A percentile compares a stretch with the other conserved stretches of the same genome.
phyloP scores from a whole-genome alignment of 30 jellyfish, hydroid and myxozoan genomes.

The Sanderia malayensis region DNA sequence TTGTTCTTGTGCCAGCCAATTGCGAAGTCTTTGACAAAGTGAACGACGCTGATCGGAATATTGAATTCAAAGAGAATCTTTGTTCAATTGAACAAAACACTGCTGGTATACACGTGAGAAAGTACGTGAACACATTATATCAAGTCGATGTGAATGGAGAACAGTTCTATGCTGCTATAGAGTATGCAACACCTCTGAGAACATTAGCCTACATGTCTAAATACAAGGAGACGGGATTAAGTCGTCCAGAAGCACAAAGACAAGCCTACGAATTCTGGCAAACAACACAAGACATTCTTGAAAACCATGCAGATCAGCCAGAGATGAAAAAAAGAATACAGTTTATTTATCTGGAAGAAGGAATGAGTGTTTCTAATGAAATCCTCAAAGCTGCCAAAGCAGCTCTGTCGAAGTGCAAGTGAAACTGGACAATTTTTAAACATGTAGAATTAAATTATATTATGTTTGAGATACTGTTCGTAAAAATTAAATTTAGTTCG shows the following conservation, averaged over 20 bases:
- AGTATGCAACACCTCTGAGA: conserved; percentile 35
- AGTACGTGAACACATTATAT: conserved; percentile 23
- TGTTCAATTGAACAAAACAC: conserved; percentile 10
- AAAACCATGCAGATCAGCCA: conserved; percentile 15
- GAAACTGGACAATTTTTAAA: no score
- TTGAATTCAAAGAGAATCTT: conserved; percentile 14
- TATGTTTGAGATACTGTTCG: no score
- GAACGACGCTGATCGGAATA: conserved; percentile 12
- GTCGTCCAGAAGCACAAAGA: conserved; percentile 21
- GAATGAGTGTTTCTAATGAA: neutral
- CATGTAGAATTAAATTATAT: no score
- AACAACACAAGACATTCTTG: conserved; percentile 17
- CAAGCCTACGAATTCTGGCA: conserved; percentile 23
- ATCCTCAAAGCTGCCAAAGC: neutral
- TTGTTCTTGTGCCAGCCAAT: conserved; percentile 40
- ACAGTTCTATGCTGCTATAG: conserved; percentile 30
- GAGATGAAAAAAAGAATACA: conserved; percentile 14
- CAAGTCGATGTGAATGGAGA: neutral
- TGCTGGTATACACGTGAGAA: conserved; percentile 25
- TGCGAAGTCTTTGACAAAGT: conserved; percentile 17
- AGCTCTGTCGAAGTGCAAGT: no score
- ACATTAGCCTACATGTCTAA: conserved; percentile 19
- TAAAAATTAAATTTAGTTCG: no score
- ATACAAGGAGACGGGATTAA: conserved; percentile 10
- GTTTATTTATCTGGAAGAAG: conserved; percentile 20